A percentile compares a stretch with the other conserved stretches of the same genome.
Evolutionary conservation across 2,888 invertebrate genomes (phyloP).

Genomic region (Spilarctia lutea): DNA sequence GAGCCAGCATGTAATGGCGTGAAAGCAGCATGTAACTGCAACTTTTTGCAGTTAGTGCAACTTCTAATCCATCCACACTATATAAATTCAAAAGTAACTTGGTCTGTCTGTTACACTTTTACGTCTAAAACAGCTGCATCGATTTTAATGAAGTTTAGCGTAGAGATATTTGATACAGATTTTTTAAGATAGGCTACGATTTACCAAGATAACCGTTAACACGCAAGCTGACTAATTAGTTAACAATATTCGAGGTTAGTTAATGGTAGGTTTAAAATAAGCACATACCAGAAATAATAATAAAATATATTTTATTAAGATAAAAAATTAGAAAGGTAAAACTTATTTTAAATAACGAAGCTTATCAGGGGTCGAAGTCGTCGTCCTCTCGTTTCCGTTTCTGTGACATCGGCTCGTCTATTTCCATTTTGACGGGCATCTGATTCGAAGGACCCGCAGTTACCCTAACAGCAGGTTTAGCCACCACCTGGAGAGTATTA

Average conservation of each 20-base stretch:
- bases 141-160: too few relatives aligned
- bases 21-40: too few relatives aligned
- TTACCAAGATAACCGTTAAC: too few relatives aligned
- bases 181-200: too few relatives aligned
- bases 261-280: background rate
- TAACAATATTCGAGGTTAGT: background rate
- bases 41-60: too few relatives aligned
- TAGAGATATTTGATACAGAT: too few relatives aligned
- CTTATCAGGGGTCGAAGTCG: conserved; percentile 79
- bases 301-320: conserved; percentile 16
- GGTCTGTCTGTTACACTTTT: too few relatives aligned
- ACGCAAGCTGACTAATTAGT: too few relatives aligned
- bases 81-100: too few relatives aligned
- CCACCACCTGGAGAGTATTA: conserved; percentile 67
- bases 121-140: too few relatives aligned
- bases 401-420: conserved; percentile 80
- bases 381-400: conserved; percentile 91
- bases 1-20: too few relatives aligned
- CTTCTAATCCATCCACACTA: background rate
- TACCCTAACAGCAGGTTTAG: conserved; percentile 80
- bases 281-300: conserved; percentile 7
- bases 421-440: conserved; percentile 86
- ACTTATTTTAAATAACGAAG: conserved; percentile 28
- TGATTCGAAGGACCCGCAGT: conserved; percentile 74
- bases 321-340: conserved; percentile 28